Evolutionary conservation across 2,113 vertebrate genomes (phyloP).

Genomic region (Dinomys branickii): DNA sequence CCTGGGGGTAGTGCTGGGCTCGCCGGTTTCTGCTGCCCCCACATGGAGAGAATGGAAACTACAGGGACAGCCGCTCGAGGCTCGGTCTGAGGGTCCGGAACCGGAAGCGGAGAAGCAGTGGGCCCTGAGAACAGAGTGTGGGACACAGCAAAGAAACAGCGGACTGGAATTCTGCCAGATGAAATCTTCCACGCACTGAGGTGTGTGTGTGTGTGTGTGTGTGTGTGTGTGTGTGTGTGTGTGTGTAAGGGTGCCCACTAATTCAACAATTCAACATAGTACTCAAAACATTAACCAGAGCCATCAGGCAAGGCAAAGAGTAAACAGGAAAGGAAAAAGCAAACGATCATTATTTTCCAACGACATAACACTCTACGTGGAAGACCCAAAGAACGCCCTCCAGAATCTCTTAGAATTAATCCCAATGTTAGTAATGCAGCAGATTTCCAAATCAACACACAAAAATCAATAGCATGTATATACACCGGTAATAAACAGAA

Average conservation of each 20-base stretch:
- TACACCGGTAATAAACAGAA: neutral
- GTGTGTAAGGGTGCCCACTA: neutral
- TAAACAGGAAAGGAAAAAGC: neutral
- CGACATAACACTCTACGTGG: neutral
- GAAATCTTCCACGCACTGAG: neutral
- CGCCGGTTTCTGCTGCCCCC: slow-evolving; percentile 38
- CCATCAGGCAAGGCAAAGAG: neutral
- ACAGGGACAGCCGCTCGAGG: neutral
- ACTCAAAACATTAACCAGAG: neutral
- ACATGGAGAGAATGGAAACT: neutral
- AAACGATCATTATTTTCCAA: neutral
- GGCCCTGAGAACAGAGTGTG: fast-evolving
- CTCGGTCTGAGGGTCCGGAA: neutral
- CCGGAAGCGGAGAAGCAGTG: neutral
- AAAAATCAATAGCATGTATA: neutral
- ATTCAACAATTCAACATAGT: neutral
- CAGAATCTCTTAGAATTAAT: neutral
- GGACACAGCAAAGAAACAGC: too few species aligned
- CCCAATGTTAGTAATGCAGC: neutral
- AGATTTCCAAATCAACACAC: neutral
- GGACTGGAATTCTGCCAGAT: neutral
- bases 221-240: neutral
- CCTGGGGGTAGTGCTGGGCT: neutral
- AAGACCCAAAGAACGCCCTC: neutral
- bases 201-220: too few species aligned